Conservation (phyloP, 2,797 vertebrate species). For the Halcyon smyrnensis region DNA sequence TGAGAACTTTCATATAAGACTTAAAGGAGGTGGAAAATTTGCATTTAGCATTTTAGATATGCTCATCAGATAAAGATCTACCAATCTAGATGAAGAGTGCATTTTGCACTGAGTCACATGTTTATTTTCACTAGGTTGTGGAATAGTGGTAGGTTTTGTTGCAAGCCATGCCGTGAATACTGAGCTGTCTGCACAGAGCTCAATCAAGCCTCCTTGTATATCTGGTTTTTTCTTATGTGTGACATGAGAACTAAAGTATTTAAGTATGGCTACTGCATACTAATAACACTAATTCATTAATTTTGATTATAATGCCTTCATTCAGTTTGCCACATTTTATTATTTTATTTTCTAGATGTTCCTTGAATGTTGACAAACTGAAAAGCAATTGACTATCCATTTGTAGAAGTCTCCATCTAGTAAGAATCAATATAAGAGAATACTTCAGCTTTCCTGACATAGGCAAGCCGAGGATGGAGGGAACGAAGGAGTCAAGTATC, state of each 20-base stretch:
- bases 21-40: background rate
- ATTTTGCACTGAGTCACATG: background rate
- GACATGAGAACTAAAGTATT: background rate
- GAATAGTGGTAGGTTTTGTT: background rate
- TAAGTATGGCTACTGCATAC: background rate
- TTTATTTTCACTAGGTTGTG: background rate
- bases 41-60: background rate
- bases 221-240: background rate
- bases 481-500: background rate
- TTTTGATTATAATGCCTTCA: background rate
- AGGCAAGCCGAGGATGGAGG: background rate
- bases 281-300: background rate
- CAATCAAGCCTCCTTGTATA: background rate
- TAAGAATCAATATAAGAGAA: background rate
- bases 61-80: background rate
- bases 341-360: background rate
- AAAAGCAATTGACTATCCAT: background rate
- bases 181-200: background rate
- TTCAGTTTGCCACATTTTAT: background rate
- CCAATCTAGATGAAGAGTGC: background rate
- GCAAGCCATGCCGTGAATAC: background rate
- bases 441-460: background rate
- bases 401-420: background rate
- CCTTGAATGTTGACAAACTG: background rate
- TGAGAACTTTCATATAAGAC: background rate